Base-by-base conservation (phyloP, 2,888 invertebrate species). In the Drosophila helvetica region DNA sequence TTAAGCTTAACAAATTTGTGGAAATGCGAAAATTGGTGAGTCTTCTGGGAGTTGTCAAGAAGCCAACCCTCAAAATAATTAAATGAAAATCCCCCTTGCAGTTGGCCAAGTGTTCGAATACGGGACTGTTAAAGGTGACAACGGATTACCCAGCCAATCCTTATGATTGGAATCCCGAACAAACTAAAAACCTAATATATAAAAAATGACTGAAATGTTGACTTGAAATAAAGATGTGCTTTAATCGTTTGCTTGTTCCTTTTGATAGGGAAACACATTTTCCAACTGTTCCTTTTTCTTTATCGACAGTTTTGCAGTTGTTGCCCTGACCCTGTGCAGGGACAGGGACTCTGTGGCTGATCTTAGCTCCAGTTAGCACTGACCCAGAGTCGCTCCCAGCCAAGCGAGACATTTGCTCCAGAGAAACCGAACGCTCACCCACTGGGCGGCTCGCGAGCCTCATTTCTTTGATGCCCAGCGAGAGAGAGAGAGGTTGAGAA, bases 381-480 rank as follows among this genome's bases (percentile, higher is more conserved):
- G 66, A 66, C 66, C 66, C 69, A 68, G 69, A 66, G 66, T 33
- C 12, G 25, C 7, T 5, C 18, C 43, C 60, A 71, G 67, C 67
- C 60, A 68, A 68, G 67, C 67, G 50, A 2, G 60, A 42, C 43
- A 27, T 1, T 43, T 59, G 67, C 71, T 51, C 67, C 42, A 52
- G 46, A 52, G 71, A 70, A 10, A 61, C 22, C n/a, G 3, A 47
- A 8, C 22, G 15, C 45, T 22, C 43, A 25, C 18, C 69, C 48
- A n/a, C 43, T 19, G 33, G 60, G 52, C 67, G 71, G 71, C 47
- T 15, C 38, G 6, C 7, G 15, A 15, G 7, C 1, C n/a, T n/a
- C 7, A n/a, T 38, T 38, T 18, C 59, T 69, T 67, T 70, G 71
- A 68, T 60, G 38, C 27, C 67, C 71, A 30, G 43, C 43, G 5